phyloP scores from a whole-genome alignment of 2,113 vertebrate genomes.

The Australoheros scitulus region DNA sequence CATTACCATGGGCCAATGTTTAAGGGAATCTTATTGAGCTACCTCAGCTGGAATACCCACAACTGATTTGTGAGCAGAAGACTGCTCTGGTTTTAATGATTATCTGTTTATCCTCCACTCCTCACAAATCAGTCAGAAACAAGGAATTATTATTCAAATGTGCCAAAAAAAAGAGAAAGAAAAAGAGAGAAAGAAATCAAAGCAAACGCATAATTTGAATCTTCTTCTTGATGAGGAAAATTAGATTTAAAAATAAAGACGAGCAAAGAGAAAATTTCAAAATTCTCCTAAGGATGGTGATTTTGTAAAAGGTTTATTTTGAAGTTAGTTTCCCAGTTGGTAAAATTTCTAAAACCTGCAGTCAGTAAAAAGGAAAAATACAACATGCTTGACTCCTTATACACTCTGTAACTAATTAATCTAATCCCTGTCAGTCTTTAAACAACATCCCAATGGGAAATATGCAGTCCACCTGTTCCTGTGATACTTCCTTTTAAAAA shows the following conservation, averaged over 20 bases:
- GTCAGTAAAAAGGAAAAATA: conserved; percentile 32
- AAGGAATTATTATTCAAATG: conserved; percentile 66
- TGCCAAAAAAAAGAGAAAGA: conserved; percentile 19
- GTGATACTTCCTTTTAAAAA: conserved; percentile 39
- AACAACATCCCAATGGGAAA: conserved; percentile 43
- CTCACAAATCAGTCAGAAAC: conserved; percentile 69
- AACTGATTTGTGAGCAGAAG: conserved; percentile 72
- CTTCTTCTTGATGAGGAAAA: conserved; percentile 36
- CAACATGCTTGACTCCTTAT: conserved; percentile 49
- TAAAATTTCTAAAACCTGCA: conserved; percentile 39
- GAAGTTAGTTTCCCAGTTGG: conserved; percentile 41
- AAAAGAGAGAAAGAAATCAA: conserved; percentile 9
- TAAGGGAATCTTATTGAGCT: conserved; percentile 80
- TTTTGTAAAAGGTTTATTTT: conserved; percentile 35
- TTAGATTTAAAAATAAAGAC: conserved; percentile 42
- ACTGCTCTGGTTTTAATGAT: conserved; percentile 72
- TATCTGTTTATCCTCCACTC: conserved; percentile 66
- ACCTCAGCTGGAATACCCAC: conserved; percentile 75
- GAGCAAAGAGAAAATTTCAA: conserved; percentile 26
- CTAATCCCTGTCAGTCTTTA: conserved; percentile 61
- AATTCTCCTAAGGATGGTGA: not conserved
- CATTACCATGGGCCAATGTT: conserved; percentile 81
- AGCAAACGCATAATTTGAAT: conserved; percentile 17
- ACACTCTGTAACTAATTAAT: conserved; percentile 61
- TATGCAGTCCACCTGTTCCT: conserved; percentile 39